phyloP scores from a whole-genome alignment of 2,888 invertebrate species.

The Gasteruption jaculator region DNA sequence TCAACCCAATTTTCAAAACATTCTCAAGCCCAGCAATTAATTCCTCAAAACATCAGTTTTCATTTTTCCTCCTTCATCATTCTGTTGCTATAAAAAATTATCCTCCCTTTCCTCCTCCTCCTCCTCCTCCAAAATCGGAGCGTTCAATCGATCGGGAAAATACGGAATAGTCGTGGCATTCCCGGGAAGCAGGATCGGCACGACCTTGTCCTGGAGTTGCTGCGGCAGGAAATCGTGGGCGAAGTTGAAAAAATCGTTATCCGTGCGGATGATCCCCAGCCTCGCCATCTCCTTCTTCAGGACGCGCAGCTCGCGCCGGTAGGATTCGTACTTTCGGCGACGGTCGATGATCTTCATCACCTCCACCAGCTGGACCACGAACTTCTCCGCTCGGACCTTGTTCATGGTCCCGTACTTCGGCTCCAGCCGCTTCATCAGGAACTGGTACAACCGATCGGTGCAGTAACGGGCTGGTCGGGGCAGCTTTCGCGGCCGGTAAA shows the following conservation, averaged over 20 bases:
- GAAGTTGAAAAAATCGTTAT: constrained; percentile 40
- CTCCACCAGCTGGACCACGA: constrained; percentile 26
- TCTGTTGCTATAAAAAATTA: too few relatives aligned
- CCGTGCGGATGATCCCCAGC: constrained; percentile 32
- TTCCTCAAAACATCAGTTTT: too few relatives aligned
- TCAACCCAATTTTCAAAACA: too few relatives aligned
- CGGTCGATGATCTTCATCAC: constrained; percentile 24
- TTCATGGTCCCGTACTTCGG: constrained; percentile 29
- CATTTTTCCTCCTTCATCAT: too few relatives aligned
- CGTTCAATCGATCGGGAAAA: constrained; percentile 24
- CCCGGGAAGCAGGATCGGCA: constrained; percentile 41
- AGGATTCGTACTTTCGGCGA: constrained; percentile 33
- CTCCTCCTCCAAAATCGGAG: constrained; percentile 27
- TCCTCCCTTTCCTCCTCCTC: too few relatives aligned
- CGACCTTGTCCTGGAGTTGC: constrained; percentile 36
- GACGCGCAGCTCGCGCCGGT: constrained; percentile 27
- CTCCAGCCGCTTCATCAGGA: constrained; percentile 37
- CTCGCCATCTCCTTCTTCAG: constrained; percentile 39
- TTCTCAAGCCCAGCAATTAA: too few relatives aligned
- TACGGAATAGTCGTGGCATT: constrained; percentile 38
- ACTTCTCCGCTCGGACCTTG: constrained; percentile 35
- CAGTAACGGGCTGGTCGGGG: constrained; percentile 38
- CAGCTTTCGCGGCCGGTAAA: constrained; percentile 37
- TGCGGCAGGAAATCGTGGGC: constrained; percentile 40
- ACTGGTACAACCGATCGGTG: constrained; percentile 37